Percentiles rank a stretch among this genome's conserved stretches.
These are phyloP conservation scores for Lydus trimaculatus DNA, from an alignment of 2,888 invertebrate genomes.

Conservation along the genomic window DNA sequence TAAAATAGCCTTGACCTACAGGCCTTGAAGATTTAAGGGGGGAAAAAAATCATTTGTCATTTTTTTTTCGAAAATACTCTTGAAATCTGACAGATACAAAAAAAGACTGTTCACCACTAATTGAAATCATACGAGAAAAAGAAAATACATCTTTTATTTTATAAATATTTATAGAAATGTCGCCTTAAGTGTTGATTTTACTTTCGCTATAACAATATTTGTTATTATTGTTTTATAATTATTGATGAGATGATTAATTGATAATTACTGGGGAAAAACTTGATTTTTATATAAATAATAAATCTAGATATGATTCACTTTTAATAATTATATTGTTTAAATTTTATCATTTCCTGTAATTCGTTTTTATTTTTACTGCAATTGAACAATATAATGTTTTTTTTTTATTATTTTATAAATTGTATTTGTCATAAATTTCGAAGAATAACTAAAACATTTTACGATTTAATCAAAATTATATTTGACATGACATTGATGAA, in stretches of 20 bases:
- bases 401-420: neutral
- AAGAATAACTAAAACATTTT: neutral
- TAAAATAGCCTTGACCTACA: constrained; percentile 24
- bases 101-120: neutral
- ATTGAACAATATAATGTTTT: neutral
- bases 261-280: no score
- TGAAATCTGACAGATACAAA: neutral
- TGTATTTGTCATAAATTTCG: neutral
- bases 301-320: neutral
- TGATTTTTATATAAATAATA: neutral
- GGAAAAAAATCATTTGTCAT: constrained; percentile 18
- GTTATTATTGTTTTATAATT: neutral
- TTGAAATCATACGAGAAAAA: neutral
- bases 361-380: neutral
- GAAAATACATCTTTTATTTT: neutral
- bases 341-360: neutral
- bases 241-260: neutral
- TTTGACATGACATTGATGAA: neutral
- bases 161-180: neutral
- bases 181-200: neutral
- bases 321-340: neutral
- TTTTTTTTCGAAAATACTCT: neutral
- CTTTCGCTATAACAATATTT: neutral
- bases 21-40: constrained; percentile 17
- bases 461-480: neutral